Evolutionary conservation across 2,797 vertebrate genomes (phyloP).

Genomic region (Cyclura pinguis): DNA sequence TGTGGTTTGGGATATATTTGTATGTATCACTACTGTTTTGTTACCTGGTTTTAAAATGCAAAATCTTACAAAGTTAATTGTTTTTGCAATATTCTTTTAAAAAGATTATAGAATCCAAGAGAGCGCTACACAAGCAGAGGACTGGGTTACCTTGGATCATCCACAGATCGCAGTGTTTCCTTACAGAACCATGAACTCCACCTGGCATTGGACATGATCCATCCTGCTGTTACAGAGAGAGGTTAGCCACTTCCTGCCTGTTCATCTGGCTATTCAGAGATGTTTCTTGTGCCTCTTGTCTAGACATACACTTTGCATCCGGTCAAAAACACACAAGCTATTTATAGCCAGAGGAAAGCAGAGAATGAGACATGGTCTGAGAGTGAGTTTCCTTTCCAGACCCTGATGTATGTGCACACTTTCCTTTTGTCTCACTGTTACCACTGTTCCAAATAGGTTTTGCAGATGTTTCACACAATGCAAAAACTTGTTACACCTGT

Average conservation of each 20-base stretch:
- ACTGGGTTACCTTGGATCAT: background rate
- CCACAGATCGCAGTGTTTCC: background rate
- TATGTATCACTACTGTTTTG: too few species aligned
- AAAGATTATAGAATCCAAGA: too few species aligned
- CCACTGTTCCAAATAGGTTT: background rate
- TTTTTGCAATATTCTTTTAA: too few species aligned
- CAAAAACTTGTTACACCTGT: background rate
- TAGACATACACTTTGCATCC: background rate
- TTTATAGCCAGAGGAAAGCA: background rate
- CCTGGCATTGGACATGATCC: background rate
- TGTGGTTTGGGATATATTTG: too few species aligned
- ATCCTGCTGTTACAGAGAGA: background rate
- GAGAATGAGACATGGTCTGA: background rate
- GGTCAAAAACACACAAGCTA: background rate
- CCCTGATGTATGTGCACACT: background rate
- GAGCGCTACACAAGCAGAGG: background rate
- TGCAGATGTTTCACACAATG: background rate
- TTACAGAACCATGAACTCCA: background rate
- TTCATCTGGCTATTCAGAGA: constrained; percentile 3
- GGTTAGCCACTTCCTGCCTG: background rate
- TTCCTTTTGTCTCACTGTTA: background rate
- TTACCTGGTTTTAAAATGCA: too few species aligned
- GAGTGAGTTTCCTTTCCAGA: background rate
- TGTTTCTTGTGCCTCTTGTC: background rate
- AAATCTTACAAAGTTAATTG: too few species aligned